phyloP scores from a whole-genome alignment of 2,888 invertebrate genomes.

The Drosophila stalkeri region DNA sequence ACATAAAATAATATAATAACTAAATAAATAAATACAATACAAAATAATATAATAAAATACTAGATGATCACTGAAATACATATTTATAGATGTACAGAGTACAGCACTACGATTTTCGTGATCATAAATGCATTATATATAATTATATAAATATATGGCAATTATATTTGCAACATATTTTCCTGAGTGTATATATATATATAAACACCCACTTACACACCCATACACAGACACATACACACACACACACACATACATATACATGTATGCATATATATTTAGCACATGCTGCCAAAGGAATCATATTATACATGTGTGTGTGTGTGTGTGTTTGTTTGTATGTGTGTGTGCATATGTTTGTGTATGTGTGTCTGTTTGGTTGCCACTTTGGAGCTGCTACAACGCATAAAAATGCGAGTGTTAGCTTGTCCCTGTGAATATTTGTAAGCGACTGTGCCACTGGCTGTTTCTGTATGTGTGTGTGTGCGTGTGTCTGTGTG shows the following conservation, averaged over 20 bases:
- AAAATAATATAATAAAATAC: too few relatives aligned
- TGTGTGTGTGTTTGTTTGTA: constrained; percentile 1
- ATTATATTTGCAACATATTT: not conserved
- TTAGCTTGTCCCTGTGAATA: constrained; percentile 46
- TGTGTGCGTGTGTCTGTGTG: constrained; percentile 32
- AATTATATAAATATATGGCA: not conserved
- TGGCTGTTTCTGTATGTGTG: constrained; percentile 16
- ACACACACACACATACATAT: constrained; percentile 6
- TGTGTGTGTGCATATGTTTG: constrained; percentile 1
- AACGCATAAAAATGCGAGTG: constrained; percentile 73
- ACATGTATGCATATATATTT: constrained; percentile 13
- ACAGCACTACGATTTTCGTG: too few relatives aligned
- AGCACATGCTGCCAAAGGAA: constrained; percentile 27
- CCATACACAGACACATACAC: not conserved
- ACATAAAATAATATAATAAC: too few relatives aligned
- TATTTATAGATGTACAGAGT: too few relatives aligned
- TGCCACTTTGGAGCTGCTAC: constrained; percentile 69
- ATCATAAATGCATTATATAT: not conserved
- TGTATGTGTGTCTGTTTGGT: constrained; percentile 50
- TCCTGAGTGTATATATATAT: not conserved
- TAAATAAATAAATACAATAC: too few relatives aligned
- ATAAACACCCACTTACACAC: constrained; percentile 7
- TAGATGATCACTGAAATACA: too few relatives aligned
- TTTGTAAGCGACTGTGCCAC: constrained; percentile 21
- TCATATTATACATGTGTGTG: not conserved